These are phyloP conservation scores for Amia ocellicauda DNA, from an alignment of 2,113 vertebrate genomes.

Conservation along the genomic window DNA sequence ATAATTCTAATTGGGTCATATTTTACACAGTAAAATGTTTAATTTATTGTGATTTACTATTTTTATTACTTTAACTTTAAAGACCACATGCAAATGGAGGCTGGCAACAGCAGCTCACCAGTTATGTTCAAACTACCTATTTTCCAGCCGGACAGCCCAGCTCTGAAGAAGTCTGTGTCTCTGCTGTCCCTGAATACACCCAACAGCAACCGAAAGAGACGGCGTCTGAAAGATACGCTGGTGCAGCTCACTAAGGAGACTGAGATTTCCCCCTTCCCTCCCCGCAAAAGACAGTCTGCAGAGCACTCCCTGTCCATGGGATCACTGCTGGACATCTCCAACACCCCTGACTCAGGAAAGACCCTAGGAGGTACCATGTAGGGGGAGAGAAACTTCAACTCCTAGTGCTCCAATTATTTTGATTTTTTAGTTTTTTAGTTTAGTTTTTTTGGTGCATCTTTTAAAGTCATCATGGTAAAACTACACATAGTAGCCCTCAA, in stretches of 20 bases:
- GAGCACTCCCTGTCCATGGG: conserved; percentile 89
- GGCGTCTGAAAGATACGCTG: conserved; percentile 86
- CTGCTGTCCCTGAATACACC: conserved; percentile 89
- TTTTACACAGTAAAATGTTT: no score
- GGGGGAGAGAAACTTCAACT: neutral
- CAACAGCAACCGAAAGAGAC: conserved; percentile 87
- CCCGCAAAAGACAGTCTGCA: conserved; percentile 86
- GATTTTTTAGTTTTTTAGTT: no score
- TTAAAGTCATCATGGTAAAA: no score
- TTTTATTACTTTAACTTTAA: no score
- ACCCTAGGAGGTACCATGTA: conserved; percentile 76
- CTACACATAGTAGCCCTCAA: no score
- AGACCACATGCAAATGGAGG: no score
- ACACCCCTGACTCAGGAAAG: conserved; percentile 84
- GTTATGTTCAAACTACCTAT: neutral
- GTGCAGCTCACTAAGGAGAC: conserved; percentile 88
- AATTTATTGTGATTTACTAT: no score
- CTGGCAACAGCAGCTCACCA: no score
- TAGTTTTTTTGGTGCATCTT: no score
- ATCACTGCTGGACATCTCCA: conserved; percentile 92
- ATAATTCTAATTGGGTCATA: no score
- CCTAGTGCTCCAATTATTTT: no score
- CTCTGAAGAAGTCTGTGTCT: conserved; percentile 92
- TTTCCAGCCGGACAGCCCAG: conserved; percentile 79
- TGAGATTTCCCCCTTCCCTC: conserved; percentile 87